Base-by-base conservation (phyloP, 2,113 vertebrate genomes). In the Phoxinus phoxinus region DNA sequence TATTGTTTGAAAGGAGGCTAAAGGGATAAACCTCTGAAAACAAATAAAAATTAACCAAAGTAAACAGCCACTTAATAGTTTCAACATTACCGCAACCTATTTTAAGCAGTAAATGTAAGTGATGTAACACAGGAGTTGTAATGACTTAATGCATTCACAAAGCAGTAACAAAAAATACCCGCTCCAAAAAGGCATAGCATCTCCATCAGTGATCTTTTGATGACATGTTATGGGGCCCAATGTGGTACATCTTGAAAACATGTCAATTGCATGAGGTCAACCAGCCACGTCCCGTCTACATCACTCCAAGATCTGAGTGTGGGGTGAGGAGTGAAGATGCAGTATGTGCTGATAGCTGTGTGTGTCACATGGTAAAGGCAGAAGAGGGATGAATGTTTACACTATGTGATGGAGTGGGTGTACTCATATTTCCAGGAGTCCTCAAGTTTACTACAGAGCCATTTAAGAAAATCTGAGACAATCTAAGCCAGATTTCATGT, bases 391-490 rank as follows among this genome's bases (percentile, higher is more conserved):
- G 72, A 84, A 51, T 88, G 87, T 89, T 85, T 87, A 78, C 41
- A 65, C 74, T 75, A 59, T 69, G 41, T 76, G 87, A 88, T 85
- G 48, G 56, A 83, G 25, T 58, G 44, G 81, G 89, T 85, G 86
- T 84, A 72, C 72, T 79, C 89, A 81, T 81, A 85, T 46, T 23
- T 84, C 76, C 69, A 89, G 90, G 81, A 90, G 87, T 85, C 84
- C n/a, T 82, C 81, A 88, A 69, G 77, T 77, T 87, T 71, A 84
- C 51, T 21, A 76, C 41, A 32, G 58, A 85, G 58, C 51, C 27
- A 51, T 81, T 83, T 85, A 51, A 78, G 85, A 86, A 44, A 51
- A 59, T 75, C 37, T 73, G n/a, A 61, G 56, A 17, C 65, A 58
- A 48, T 73, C 25, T 37, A 23, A 23, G 37, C 1, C n/a, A 80